These are phyloP conservation scores for Sebastes oblongus DNA, from an alignment of 2,797 vertebrate species.

Conservation along the genomic window DNA sequence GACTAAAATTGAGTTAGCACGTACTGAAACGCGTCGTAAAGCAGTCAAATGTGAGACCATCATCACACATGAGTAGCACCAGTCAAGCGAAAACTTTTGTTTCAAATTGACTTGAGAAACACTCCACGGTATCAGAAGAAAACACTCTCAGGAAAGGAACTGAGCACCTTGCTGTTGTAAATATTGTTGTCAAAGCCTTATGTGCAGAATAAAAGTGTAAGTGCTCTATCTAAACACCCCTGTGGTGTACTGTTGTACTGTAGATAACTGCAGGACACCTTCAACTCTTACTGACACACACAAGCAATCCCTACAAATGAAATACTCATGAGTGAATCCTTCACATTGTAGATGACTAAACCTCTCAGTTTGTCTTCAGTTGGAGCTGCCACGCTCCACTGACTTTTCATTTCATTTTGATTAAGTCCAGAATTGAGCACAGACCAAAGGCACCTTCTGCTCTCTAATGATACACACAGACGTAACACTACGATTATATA, in stretches of 20 bases:
- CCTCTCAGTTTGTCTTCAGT: not conserved
- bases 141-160: not conserved
- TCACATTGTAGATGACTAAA: not conserved
- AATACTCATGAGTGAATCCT: not conserved
- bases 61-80: not conserved
- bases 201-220: not conserved
- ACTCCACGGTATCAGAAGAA: not conserved
- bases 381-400: not conserved
- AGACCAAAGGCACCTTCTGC: not conserved
- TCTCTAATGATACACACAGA: not conserved
- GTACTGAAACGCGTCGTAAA: not conserved
- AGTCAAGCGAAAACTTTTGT: not conserved
- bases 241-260: not conserved
- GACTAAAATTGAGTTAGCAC: not conserved
- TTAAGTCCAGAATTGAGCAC: not conserved
- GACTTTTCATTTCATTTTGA: conserved; percentile 32
- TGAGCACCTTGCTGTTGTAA: not conserved
- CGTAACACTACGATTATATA: not conserved
- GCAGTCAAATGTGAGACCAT: not conserved
- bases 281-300: not conserved
- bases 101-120: too few species aligned
- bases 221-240: conserved; percentile 2
- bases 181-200: not conserved
- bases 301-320: conserved; percentile 17
- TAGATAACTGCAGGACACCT: not conserved